Evolutionary conservation across 2,888 invertebrate species (phyloP), one percentile per base, ranked within the genome.

Genomic region (Arrhopalites spinosus): DNA sequence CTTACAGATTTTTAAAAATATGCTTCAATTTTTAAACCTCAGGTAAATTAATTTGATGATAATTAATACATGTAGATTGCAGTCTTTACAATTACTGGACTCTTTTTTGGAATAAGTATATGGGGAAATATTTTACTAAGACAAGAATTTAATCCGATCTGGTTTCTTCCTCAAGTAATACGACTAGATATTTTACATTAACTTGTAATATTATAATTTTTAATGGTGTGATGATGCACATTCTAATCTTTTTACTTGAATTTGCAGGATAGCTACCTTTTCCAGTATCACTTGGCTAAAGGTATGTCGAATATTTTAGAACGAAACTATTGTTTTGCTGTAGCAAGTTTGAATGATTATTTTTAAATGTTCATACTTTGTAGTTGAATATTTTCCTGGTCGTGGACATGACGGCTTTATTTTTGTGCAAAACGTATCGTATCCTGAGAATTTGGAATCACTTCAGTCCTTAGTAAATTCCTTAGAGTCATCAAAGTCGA

Each of bases 81-180:
- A 17, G 84, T 85, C 0, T 76, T 85, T 36, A 15, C 84, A 5
- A 15, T 84, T 1, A 83, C 85, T 0, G 76, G 83, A 11, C 82
- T 78, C 17, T 69, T 85, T 29, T 74, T 84, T 20, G 84, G 84
- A 30, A 75, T 84, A 1, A 85, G 84, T 76, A 81, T 84, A 5
- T 86, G 84, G 83, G 85, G 85, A 27, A 83, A 85, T 15, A 77
- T 83, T 5, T 80, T 84, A 15, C 83, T 86, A 45, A 83, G 85
- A 59, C 86, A 86, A 77, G 86, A 86, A 77, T 86, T 86, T 78
- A 85, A 86, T 78, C 84, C 84, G 3, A 83, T 84, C 43, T 85
- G 85, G 85, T 86, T 86, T 77, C 79, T 86, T 7, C 86, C 86
- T 0, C 80, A 74, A 43, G 74, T 74, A 27, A n/a, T n/a, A n/a